Percentiles rank a stretch among this genome's conserved stretches.
These are phyloP conservation scores for Drosophila prostipennis DNA, from an alignment of 2,888 invertebrate species.

Conservation along the genomic window DNA sequence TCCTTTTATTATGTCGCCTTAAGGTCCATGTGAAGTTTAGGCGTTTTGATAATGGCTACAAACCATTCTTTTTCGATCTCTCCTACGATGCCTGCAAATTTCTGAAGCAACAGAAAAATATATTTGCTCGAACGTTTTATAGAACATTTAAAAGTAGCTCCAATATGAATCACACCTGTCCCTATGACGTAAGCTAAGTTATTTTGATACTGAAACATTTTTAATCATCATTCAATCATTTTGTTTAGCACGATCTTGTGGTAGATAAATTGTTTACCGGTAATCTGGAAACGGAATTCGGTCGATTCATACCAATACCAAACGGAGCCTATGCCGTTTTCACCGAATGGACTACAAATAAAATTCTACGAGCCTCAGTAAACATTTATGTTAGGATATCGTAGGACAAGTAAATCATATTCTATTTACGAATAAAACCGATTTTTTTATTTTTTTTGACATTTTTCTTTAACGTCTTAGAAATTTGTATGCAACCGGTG, in stretches of 20 bases:
- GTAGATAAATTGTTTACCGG: slow-evolving; percentile 23
- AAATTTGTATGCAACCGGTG: no score
- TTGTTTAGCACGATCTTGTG: slow-evolving; percentile 29
- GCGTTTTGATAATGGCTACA: slow-evolving; percentile 45
- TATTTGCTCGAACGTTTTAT: slow-evolving; percentile 12
- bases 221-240: neutral
- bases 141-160: neutral
- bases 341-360: slow-evolving; percentile 7
- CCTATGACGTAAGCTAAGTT: slow-evolving; percentile 20
- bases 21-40: slow-evolving; percentile 25
- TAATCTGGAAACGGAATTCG: slow-evolving; percentile 11
- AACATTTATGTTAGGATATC: slow-evolving; percentile 12
- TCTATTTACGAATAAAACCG: no score
- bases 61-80: slow-evolving; percentile 13
- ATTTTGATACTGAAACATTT: neutral
- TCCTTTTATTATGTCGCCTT: neutral
- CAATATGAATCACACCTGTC: slow-evolving; percentile 48
- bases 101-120: slow-evolving; percentile 20
- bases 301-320: slow-evolving; percentile 4
- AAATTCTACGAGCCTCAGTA: neutral
- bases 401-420: neutral
- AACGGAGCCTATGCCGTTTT: slow-evolving; percentile 36
- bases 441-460: no score
- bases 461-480: no score
- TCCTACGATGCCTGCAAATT: slow-evolving; percentile 45